These are phyloP conservation scores for Rambutsinella grinnellia DNA, from an alignment of 2,888 invertebrate species.

Conservation along the genomic window DNA sequence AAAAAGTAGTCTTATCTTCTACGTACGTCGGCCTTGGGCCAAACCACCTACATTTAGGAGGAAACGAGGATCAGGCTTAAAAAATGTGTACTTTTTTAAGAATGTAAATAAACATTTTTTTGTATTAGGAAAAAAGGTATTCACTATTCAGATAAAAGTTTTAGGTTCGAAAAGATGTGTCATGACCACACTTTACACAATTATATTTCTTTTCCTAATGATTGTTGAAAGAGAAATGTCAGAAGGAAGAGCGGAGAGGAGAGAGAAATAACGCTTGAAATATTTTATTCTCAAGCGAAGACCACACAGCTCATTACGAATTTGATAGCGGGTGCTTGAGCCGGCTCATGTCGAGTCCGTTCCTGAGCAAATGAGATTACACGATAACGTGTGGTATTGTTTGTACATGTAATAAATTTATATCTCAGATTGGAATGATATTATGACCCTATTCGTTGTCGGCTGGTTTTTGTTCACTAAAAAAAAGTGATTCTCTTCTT, in stretches of 20 bases:
- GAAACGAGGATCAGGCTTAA: background rate
- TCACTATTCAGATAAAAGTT: no score
- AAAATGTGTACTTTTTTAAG: no score
- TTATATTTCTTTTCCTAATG: no score
- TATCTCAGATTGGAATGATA: slow-evolving; percentile 6
- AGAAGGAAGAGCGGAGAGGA: background rate
- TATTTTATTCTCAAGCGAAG: background rate
- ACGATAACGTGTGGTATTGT: slow-evolving; percentile 39
- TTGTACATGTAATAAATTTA: slow-evolving; percentile 35
- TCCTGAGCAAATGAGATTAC: slow-evolving; percentile 7
- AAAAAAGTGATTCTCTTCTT: no score
- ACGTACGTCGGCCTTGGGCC: slow-evolving; percentile 22
- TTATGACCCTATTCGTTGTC: background rate
- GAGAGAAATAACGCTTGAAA: background rate
- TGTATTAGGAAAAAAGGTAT: no score
- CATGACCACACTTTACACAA: no score
- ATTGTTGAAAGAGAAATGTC: background rate
- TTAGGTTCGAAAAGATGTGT: no score
- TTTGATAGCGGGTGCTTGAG: background rate
- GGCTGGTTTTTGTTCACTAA: background rate
- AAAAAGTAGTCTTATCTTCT: slow-evolving; percentile 30
- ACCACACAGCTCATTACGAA: background rate
- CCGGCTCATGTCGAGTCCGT: background rate
- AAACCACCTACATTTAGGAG: slow-evolving; percentile 16
- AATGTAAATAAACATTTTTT: background rate